Percentiles rank a stretch among this genome's conserved stretches.
phyloP scores from a whole-genome alignment of 2,797 vertebrate species.

The Pelodytes ibericus region DNA sequence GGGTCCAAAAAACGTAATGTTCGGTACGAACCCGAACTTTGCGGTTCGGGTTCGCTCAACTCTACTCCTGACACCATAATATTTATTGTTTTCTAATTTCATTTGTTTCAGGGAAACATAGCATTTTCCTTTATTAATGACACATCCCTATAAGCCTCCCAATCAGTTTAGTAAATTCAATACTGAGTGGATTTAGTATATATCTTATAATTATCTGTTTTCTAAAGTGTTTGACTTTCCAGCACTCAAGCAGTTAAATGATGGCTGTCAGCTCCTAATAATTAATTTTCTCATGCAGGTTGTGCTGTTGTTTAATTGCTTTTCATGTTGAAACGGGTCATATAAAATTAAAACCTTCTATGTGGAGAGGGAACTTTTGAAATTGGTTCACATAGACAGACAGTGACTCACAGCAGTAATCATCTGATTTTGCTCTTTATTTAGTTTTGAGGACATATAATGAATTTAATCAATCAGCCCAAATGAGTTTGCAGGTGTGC shows the following conservation, averaged over 20 bases:
- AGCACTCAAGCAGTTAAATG: background rate
- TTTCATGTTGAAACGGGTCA: constrained; percentile 53
- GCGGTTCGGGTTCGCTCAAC: no score
- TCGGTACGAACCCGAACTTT: no score
- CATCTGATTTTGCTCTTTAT: constrained; percentile 5
- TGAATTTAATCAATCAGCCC: background rate
- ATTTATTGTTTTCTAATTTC: no score
- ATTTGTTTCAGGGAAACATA: no score
- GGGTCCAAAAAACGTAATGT: no score
- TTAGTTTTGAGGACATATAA: background rate
- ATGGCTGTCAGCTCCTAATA: constrained; percentile 55
- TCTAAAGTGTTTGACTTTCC: no score
- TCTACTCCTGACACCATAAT: no score
- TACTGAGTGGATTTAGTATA: no score
- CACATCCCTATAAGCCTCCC: no score
- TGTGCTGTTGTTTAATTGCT: constrained; percentile 51
- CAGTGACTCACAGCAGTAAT: background rate
- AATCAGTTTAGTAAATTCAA: no score
- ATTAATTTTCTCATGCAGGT: constrained; percentile 53
- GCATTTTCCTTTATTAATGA: no score
- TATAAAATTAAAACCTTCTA: constrained; percentile 46
- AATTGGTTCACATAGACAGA: constrained; percentile 22
- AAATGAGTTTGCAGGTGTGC: background rate
- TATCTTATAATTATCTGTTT: no score
- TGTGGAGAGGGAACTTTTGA: background rate